phyloP scores from a whole-genome alignment of 2,797 vertebrate species.

The Leuciscus waleckii region DNA sequence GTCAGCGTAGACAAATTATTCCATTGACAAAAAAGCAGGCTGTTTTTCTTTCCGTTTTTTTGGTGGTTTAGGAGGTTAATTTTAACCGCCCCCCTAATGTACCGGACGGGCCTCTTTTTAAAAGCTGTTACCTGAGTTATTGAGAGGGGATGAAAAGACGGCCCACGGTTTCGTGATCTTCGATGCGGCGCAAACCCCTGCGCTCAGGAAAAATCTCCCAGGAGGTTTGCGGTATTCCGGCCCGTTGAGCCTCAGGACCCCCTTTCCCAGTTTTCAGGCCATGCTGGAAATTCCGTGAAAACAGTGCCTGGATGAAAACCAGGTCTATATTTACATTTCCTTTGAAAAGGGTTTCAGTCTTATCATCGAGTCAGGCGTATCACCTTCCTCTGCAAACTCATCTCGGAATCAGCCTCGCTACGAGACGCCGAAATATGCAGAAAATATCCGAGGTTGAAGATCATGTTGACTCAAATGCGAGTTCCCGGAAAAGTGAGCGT shows the following conservation, averaged over 20 bases:
- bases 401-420: constrained; percentile 28
- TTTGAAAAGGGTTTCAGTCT: constrained; percentile 50
- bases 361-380: constrained; percentile 52
- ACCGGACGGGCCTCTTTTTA: constrained; percentile 69
- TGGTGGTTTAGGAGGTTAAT: too few species aligned
- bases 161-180: constrained; percentile 48
- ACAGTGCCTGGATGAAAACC: constrained; percentile 69
- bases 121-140: constrained; percentile 78
- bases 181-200: constrained; percentile 67
- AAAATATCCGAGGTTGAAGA: constrained; percentile 16
- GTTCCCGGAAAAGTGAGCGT: constrained; percentile 44
- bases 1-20: constrained; percentile 82
- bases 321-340: constrained; percentile 70
- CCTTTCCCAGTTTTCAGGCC: constrained; percentile 54
- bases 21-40: constrained; percentile 67
- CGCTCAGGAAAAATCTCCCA: constrained; percentile 74
- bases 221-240: constrained; percentile 76
- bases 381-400: constrained; percentile 50
- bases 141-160: constrained; percentile 68
- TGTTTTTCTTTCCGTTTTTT: constrained; percentile 58
- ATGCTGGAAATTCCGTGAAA: constrained; percentile 73
- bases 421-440: constrained; percentile 33
- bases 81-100: constrained; percentile 61
- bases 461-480: constrained; percentile 19
- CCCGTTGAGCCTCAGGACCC: constrained; percentile 68